These are phyloP conservation scores for Tanypteryx hageni DNA, from an alignment of 2,888 invertebrate species.

Conservation along the genomic window DNA sequence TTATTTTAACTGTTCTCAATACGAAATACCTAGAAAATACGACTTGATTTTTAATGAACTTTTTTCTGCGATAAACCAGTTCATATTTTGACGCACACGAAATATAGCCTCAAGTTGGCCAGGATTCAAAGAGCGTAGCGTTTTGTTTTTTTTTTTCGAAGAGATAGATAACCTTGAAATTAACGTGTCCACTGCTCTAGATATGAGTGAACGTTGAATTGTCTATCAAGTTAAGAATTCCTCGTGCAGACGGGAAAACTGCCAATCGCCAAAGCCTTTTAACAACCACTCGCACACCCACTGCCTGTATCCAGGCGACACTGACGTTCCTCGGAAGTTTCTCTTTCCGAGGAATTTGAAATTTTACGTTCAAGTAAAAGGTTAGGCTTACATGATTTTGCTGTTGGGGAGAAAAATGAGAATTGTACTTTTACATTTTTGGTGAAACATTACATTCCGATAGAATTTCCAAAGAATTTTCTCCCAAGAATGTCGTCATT, in stretches of 20 bases:
- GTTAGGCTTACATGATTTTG: too few species aligned
- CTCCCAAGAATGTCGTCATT: too few species aligned
- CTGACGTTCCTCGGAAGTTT: background rate
- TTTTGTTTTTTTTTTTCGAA: background rate
- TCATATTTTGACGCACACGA: background rate
- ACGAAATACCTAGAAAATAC: background rate
- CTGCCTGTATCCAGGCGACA: background rate
- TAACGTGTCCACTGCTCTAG: constrained; percentile 6
- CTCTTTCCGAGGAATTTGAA: too few species aligned
- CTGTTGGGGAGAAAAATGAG: too few species aligned
- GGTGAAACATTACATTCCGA: too few species aligned
- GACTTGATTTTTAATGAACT: background rate
- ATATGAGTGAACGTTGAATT: constrained; percentile 24
- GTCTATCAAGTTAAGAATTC: background rate
- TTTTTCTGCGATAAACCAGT: background rate
- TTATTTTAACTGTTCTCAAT: background rate
- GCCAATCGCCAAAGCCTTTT: background rate
- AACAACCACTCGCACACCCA: background rate
- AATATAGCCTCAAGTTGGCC: background rate
- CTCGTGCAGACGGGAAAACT: background rate
- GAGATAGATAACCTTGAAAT: background rate
- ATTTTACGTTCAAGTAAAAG: too few species aligned
- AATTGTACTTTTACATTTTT: too few species aligned
- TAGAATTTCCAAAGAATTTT: too few species aligned
- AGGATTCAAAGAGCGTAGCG: background rate